These are phyloP conservation scores for Parus major DNA, from an alignment of 2,113 vertebrate genomes.

Conservation along the genomic window DNA sequence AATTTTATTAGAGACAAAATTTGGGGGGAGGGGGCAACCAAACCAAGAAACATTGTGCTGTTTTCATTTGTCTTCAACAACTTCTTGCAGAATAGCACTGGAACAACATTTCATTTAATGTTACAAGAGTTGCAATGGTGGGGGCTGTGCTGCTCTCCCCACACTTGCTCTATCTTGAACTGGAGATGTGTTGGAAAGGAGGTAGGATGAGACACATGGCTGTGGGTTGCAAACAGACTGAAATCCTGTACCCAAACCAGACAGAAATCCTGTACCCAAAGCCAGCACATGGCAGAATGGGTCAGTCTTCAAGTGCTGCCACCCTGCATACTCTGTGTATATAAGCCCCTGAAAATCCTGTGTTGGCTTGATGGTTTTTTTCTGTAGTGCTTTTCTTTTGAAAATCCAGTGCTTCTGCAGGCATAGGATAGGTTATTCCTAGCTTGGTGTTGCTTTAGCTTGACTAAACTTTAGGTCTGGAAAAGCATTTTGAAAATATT, in stretches of 20 bases:
- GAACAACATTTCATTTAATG: not conserved
- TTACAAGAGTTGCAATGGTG: not conserved
- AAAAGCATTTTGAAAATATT: not conserved
- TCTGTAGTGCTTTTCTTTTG: not conserved
- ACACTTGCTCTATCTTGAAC: rapidly evolving
- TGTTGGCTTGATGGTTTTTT: not conserved
- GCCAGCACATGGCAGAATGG: not conserved
- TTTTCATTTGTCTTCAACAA: not conserved
- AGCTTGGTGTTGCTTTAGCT: not conserved
- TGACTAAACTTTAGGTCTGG: not conserved
- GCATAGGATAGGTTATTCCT: not conserved
- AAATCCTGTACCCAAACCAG: not conserved
- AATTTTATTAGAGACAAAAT: not conserved
- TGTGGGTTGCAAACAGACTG: not conserved
- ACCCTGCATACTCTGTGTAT: rapidly evolving
- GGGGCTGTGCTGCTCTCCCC: not conserved
- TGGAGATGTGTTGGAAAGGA: not conserved
- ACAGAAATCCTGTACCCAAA: not conserved
- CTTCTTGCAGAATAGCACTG: not conserved
- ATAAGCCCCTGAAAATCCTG: not conserved
- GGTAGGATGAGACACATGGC: not conserved
- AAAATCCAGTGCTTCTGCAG: not conserved
- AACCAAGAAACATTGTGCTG: not conserved
- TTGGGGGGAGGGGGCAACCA: rapidly evolving
- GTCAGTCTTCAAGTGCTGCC: not conserved